Percentiles rank a stretch among this genome's conserved stretches.
Conservation (phyloP, 1,140 invertebrate species). For the Hesperophylax magnus region DNA sequence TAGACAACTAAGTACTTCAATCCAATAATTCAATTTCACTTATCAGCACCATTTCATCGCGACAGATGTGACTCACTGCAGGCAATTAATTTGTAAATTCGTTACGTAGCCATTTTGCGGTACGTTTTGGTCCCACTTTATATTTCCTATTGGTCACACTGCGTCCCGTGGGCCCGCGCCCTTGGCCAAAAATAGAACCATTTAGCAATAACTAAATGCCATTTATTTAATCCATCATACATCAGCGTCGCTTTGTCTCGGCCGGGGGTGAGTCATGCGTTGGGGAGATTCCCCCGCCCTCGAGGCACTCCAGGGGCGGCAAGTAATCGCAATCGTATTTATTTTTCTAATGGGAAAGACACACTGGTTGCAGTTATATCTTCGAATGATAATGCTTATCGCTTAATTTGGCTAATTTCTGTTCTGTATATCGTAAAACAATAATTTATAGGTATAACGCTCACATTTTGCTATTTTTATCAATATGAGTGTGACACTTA, state of each 20-base stretch:
- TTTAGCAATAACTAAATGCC: conserved; percentile 59
- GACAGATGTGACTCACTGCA: conserved; percentile 26
- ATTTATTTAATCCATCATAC: conserved; percentile 59
- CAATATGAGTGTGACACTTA: too few relatives aligned
- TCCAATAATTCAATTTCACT: conserved; percentile 15
- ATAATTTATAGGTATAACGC: too few relatives aligned
- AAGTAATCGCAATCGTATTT: background rate
- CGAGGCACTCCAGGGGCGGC: background rate
- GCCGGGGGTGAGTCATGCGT: conserved; percentile 38
- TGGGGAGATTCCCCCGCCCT: background rate
- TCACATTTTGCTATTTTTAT: too few relatives aligned
- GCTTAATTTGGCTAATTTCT: too few relatives aligned
- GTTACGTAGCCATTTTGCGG: conserved; percentile 31
- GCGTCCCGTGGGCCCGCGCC: conserved; percentile 36
- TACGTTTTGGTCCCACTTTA: conserved; percentile 16
- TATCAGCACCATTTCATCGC: background rate
- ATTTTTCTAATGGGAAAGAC: too few relatives aligned
- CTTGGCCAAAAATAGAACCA: conserved; percentile 51
- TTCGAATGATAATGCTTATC: too few relatives aligned
- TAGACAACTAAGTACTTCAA: background rate
- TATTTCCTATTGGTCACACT: conserved; percentile 49
- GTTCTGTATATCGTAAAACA: too few relatives aligned
- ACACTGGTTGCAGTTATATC: too few relatives aligned
- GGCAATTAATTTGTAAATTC: conserved; percentile 34
- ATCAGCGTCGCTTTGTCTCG: conserved; percentile 56